These are phyloP conservation scores for Tachyglossus aculeatus DNA, from an alignment of 2,797 vertebrate genomes.

Conservation along the genomic window DNA sequence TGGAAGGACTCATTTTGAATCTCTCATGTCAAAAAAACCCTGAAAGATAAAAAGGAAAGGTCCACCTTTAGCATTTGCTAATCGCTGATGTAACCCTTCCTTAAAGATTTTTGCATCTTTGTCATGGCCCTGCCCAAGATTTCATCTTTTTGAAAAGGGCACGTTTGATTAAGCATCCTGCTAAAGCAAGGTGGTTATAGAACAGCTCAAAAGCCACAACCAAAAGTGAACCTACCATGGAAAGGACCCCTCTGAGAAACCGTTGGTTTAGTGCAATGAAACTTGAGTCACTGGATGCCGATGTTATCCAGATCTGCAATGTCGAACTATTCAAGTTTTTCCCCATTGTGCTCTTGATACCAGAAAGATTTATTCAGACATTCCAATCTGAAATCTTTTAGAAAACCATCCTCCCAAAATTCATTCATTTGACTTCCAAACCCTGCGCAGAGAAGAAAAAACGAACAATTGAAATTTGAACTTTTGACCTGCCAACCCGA, in stretches of 20 bases:
- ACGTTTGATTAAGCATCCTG: too few relatives aligned
- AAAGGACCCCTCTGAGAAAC: too few relatives aligned
- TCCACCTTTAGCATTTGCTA: background rate
- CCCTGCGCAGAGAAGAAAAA: conserved; percentile 16
- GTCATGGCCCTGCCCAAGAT: background rate
- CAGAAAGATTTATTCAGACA: conserved; percentile 32
- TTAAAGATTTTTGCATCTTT: conserved; percentile 4
- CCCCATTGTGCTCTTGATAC: conserved; percentile 30
- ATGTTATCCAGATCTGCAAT: background rate
- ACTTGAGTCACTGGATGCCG: background rate
- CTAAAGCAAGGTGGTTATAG: conserved; percentile 9
- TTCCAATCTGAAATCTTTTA: conserved; percentile 19
- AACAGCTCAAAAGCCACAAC: background rate
- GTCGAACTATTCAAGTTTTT: background rate
- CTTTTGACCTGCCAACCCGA: conserved; percentile 43
- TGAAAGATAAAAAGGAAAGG: conserved; percentile 13
- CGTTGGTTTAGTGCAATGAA: too few relatives aligned
- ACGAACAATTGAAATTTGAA: conserved; percentile 18
- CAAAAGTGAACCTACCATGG: conserved; percentile 31
- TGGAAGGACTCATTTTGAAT: conserved; percentile 41
- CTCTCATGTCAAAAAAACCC: background rate
- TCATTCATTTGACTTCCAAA: conserved; percentile 35
- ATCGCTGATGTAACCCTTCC: background rate
- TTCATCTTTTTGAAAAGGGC: background rate
- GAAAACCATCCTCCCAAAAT: conserved; percentile 21